phyloP scores from a whole-genome alignment of 2,888 invertebrate genomes.

The Hymenopus coronatus region DNA sequence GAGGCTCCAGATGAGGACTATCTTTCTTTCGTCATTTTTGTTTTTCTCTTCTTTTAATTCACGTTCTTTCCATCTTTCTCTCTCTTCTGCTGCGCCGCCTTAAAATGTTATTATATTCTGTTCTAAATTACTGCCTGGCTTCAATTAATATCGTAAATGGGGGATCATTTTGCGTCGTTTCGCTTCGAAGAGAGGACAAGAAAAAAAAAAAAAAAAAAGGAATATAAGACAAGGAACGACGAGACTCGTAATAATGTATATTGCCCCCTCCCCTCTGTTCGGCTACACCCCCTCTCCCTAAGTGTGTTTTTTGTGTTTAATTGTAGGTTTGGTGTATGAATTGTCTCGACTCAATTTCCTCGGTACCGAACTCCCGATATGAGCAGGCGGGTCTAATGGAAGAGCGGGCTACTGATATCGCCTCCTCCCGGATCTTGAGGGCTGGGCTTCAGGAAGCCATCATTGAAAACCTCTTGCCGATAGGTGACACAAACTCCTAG shows the following conservation, averaged over 20 bases:
- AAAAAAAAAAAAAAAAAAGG: background rate
- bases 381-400: background rate
- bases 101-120: slow-evolving; percentile 27
- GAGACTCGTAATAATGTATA: background rate
- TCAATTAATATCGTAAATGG: slow-evolving; percentile 33
- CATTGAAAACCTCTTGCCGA: background rate
- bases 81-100: background rate
- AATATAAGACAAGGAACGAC: background rate
- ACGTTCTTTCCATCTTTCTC: background rate
- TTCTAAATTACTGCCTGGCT: slow-evolving; percentile 28
- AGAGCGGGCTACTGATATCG: background rate
- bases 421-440: background rate
- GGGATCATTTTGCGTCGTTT: slow-evolving; percentile 32
- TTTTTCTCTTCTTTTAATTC: background rate
- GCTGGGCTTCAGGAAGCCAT: background rate
- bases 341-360: slow-evolving; percentile 12
- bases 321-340: slow-evolving; percentile 6
- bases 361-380: background rate
- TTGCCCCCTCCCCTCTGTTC: background rate
- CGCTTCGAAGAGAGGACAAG: background rate
- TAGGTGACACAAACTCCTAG: background rate
- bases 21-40: background rate
- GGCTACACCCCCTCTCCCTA: background rate
- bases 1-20: background rate
- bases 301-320: slow-evolving; percentile 6